A percentile compares a stretch with the other conserved stretches of the same genome.
phyloP scores from a whole-genome alignment of 2,113 vertebrate species.

The Halcyon senegalensis region DNA sequence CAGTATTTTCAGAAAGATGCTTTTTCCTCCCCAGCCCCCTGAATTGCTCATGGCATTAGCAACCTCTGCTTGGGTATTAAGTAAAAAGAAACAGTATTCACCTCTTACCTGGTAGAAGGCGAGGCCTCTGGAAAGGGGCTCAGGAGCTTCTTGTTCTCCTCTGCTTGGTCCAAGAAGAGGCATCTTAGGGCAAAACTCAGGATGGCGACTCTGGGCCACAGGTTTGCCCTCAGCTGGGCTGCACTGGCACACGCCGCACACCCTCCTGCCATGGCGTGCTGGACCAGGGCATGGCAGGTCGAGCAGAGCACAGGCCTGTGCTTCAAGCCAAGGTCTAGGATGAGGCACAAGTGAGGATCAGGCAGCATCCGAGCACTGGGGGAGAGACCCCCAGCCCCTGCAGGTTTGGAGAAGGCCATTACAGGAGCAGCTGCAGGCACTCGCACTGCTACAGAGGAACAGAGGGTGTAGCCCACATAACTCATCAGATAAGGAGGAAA shows the following conservation, averaged over 20 bases:
- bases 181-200: not conserved
- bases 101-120: not conserved
- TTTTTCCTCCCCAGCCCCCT: not conserved
- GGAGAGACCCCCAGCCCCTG: not conserved
- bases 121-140: not conserved
- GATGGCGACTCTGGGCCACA: fast-evolving
- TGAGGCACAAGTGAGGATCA: fast-evolving
- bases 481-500: not conserved
- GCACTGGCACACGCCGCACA: not conserved
- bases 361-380: fast-evolving
- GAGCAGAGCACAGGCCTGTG: fast-evolving
- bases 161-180: not conserved
- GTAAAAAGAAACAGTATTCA: not conserved
- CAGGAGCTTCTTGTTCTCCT: not conserved
- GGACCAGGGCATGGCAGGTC: fast-evolving
- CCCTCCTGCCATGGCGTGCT: fast-evolving
- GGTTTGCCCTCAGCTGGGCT: not conserved
- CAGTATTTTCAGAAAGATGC: not conserved
- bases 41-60: not conserved
- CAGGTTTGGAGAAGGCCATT: not conserved
- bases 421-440: not conserved
- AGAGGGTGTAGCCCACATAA: not conserved
- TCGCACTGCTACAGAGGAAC: not conserved
- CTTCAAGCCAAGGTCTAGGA: not conserved
- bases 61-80: not conserved